phyloP scores from a whole-genome alignment of 1,140 invertebrate genomes.

The Alviniconcha marisindica region DNA sequence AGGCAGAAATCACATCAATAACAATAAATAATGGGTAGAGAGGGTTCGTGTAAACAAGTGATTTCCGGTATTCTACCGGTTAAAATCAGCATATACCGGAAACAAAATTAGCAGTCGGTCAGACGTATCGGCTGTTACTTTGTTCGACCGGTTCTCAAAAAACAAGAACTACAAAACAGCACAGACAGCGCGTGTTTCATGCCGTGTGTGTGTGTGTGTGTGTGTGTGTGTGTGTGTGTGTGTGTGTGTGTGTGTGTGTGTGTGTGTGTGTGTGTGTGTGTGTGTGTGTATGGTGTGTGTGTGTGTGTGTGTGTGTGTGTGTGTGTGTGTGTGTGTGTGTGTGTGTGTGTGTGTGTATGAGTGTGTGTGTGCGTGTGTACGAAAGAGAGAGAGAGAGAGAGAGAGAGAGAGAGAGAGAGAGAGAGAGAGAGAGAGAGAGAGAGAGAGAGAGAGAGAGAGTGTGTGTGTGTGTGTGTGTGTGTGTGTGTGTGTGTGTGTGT shows the following conservation, averaged over 20 bases:
- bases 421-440: not conserved
- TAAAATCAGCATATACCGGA: too few species aligned
- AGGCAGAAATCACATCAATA: too few species aligned
- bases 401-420: not conserved
- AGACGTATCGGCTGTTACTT: too few species aligned
- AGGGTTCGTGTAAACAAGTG: too few species aligned
- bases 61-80: too few species aligned
- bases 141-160: too few species aligned
- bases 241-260: slow-evolving; percentile 30
- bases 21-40: too few species aligned
- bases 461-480: slow-evolving; percentile 15
- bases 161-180: not conserved
- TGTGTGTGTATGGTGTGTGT: not conserved
- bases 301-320: not conserved
- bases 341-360: not conserved
- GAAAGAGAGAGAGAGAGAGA: not conserved
- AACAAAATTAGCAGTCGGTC: too few species aligned
- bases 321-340: not conserved
- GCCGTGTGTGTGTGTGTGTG: slow-evolving; percentile 7
- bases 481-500: slow-evolving; percentile 8
- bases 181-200: not conserved
- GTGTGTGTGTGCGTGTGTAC: slow-evolving; percentile 16
- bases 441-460: not conserved
- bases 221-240: slow-evolving; percentile 26
- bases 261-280: slow-evolving; percentile 1